Base-by-base conservation (phyloP, 1,140 invertebrate genomes). In the Saccostrea glomerata region DNA sequence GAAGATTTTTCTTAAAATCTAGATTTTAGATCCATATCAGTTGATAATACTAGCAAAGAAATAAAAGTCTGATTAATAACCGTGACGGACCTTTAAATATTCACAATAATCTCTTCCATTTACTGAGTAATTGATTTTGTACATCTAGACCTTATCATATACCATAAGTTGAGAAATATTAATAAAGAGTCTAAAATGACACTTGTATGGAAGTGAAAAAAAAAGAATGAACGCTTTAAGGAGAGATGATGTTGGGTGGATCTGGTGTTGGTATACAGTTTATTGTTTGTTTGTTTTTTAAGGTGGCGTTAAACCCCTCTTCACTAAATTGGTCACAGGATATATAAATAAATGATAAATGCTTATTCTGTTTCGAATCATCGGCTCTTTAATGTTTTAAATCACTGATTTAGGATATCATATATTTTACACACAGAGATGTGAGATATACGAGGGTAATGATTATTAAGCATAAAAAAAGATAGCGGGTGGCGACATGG, bases 381-480 rank as follows among this genome's bases (percentile, higher is more conserved):
- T 77, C 17, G 70, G 70, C 70, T 30, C 30, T 36, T 23, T 30
- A 77, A 30, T 77, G 70, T 77, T 77, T 77, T 77, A 77, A 77
- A 77, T 36, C 25, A 17, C 30, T 77, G 70, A 77, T 77, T 36
- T 40, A 12, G 70, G 70, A 77, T 77, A 77, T 77, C 70, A 12
- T 30, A 15, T 77, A 23, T 30, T 15, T 13, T 77, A 77, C 25
- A 77, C 25, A 30, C 23, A 25, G 11, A 77, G 70, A 77, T 77
- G 70, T 77, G 25, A 77, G 70, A 77, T 77, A 77, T 77, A 9
- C 25, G 30, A 77, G 30, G 25, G 70, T 77, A 77, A 77, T 77
- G 70, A 77, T 77, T 77, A 77, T 77, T 77, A 77, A 36, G 70
- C 70, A 77, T 77, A 77, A 77, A 63, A 17, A 70, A 30, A 77